phyloP scores from a whole-genome alignment of 2,113 vertebrate species.

The Calidris pygmaea region DNA sequence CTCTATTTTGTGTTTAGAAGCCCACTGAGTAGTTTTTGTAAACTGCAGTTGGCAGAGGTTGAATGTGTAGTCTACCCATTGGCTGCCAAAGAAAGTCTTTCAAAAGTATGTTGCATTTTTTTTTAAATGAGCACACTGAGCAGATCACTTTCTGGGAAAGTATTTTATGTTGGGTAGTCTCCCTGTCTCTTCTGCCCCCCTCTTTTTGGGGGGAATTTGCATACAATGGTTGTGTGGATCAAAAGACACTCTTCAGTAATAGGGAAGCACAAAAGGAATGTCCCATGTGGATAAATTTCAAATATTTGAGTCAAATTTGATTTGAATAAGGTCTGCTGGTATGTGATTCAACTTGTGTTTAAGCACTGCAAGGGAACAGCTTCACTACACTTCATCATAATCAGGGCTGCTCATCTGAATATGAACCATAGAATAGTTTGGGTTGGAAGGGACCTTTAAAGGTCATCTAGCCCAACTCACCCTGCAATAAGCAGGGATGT shows the following conservation, averaged over 20 bases:
- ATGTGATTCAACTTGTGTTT: not conserved
- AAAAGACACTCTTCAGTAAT: not conserved
- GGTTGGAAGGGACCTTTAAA: not conserved
- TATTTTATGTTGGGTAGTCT: not conserved
- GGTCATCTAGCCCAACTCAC: not conserved
- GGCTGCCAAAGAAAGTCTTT: not conserved
- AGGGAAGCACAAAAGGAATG: not conserved
- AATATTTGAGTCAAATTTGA: not conserved
- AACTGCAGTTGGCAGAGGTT: not conserved
- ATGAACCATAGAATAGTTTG: not conserved
- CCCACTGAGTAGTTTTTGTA: not conserved
- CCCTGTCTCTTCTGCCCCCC: not conserved
- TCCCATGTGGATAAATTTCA: not conserved
- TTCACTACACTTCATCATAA: constrained; percentile 7
- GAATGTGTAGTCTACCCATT: not conserved
- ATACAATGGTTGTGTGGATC: not conserved
- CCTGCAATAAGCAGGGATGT: not conserved
- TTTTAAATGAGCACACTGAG: not conserved
- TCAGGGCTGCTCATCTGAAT: constrained; percentile 60
- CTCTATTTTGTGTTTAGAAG: not conserved
- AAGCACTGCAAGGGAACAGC: not conserved
- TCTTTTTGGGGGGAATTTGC: not conserved
- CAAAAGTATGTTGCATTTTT: not conserved
- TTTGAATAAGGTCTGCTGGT: not conserved
- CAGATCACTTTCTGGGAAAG: not conserved